Base-by-base conservation (phyloP, 2,888 invertebrate species). In the Icerya purchasi region DNA sequence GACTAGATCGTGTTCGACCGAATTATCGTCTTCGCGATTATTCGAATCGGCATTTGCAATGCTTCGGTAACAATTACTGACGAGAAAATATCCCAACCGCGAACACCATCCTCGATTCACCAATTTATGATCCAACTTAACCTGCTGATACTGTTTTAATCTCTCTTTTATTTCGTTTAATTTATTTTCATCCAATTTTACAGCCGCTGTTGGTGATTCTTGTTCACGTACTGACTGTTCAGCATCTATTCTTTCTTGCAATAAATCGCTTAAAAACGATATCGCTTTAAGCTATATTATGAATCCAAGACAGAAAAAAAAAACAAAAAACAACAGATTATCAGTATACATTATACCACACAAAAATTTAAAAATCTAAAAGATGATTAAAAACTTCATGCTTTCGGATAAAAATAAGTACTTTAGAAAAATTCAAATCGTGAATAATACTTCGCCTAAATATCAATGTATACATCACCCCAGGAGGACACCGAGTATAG, bases 221-320 rank as follows among this genome's bases (percentile, higher is more conserved):
- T 63, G 36, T 54, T 62, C 59, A 52, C 57, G 50, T 18, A 62
- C 25, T 20, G 62, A 64, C 50, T 50, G 20, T 54, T 63, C 63
- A 1, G 65, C 64, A 49, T 66, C 64, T 57, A 71, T 68, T 52
- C 74, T 69, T 66, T 82, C 82, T 1, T 74, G 65, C 5, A 79
- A 69, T 21, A 82, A 69, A 70, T 82, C 82, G 63, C 75, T 74
- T 18, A 82, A 72, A 49, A 83, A 69, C 14, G 77, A 78, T 49
- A 79, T 70, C 1, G 78, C 73, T 68, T 78, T 79, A 2, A 77
- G 70, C 70, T 80, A 78, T n/a, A n/a, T n/a, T n/a, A n/a, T 22
- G 77, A 64, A n/a, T 49, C 59, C 54, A 58, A 50, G 8, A 1
- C 1, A 49, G 20, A n/a, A 25, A 50, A 61, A 57, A 14, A 53